Percentiles rank a stretch among this genome's conserved stretches.
phyloP scores from a whole-genome alignment of 2,888 invertebrate genomes.

The Agrochola circellaris region DNA sequence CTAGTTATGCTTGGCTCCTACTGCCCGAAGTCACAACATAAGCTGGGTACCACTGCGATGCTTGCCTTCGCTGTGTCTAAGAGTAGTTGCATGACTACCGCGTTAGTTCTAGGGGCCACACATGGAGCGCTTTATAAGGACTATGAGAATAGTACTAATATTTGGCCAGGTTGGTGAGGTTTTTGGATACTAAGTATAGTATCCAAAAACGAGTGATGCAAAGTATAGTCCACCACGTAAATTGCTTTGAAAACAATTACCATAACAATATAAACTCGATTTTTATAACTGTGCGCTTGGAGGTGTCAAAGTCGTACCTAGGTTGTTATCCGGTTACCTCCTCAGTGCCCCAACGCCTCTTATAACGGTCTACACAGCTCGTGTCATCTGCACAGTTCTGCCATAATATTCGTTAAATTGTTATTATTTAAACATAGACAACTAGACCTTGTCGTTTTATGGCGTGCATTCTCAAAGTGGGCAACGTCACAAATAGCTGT shows the following conservation, averaged over 20 bases:
- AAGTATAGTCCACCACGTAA: not conserved
- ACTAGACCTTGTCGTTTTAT: no score
- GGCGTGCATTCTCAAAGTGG: no score
- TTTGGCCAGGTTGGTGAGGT: conserved; percentile 75
- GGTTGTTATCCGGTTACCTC: no score
- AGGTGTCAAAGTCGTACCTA: no score
- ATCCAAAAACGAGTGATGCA: not conserved
- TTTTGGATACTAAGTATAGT: not conserved
- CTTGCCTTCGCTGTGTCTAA: conserved; percentile 80
- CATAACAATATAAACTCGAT: no score
- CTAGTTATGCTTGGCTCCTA: conserved; percentile 84
- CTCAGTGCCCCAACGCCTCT: no score
- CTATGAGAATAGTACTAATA: conserved; percentile 79
- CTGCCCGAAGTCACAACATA: conserved; percentile 79
- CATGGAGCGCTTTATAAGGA: conserved; percentile 82
- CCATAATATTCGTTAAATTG: no score
- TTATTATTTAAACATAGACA: no score
- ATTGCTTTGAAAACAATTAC: not conserved
- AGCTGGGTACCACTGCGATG: conserved; percentile 76
- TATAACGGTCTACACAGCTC: no score
- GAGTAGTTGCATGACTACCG: conserved; percentile 74
- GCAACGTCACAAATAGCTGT: no score
- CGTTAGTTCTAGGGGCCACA: conserved; percentile 80
- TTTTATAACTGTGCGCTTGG: no score
- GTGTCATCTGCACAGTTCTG: no score